Evolutionary conservation across 2,113 vertebrate species (phyloP), one percentile per base, ranked within the genome.

Genomic region (Dinomys branickii): DNA sequence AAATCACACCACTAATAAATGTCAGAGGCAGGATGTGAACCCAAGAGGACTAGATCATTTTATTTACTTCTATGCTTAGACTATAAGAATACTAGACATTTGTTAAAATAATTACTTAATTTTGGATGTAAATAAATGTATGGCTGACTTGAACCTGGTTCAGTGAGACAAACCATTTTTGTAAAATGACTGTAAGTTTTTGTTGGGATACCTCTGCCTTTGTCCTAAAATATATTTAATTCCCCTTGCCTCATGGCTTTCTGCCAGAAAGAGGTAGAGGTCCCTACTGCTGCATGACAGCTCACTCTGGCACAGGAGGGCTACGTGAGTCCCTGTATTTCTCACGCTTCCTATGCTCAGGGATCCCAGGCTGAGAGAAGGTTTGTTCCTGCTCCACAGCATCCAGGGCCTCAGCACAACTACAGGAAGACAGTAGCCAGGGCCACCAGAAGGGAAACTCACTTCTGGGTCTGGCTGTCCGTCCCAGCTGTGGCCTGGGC

Each of bases 41-140:
- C 26, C n/a, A 86, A 38, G 54, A 38, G 73, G 24, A 41, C 47
- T 95, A 86, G n/a, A 35, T 58, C 81, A 11, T 86, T 91, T 85
- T 56, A 75, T 86, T 91, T 81, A 47, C 91, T 83, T 50, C 65
- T 65, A 59, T 44, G 71, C 41, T 93, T 56, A 89, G 35, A 80
- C 56, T 71, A 65, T 71, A 89, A 41, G 58, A 52, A 78, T 59
- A 71, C 59, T 8, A 91, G 71, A 33, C 78, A 63, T 86, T 71
- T 91, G 14, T 59, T 93, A 56, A 73, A 85, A 94, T 63, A 89
- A 90, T 83, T 16, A 71, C 24, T 78, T 17, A 59, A 71, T 85
- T 88, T 83, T 38, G 11, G 47, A 20, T 77, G 12, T 65, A 69
- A 61, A 30, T 71, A 56, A 89, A 50, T 52, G 26, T 38, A 38